Evolutionary conservation across 2,113 vertebrate species (phyloP).

Genomic region (Anguilla rostrata): DNA sequence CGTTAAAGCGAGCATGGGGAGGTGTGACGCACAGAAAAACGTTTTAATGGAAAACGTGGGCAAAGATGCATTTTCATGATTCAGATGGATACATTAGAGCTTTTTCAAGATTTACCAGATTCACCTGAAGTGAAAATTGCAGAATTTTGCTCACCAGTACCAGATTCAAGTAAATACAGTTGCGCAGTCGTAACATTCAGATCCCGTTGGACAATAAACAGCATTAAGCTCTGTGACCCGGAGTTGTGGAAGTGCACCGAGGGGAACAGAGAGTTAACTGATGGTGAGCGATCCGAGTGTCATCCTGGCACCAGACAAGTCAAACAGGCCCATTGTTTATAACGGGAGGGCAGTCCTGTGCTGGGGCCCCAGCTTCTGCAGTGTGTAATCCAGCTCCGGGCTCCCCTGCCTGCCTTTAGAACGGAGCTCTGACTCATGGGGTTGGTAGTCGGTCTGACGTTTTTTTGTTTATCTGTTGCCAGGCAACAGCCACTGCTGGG

Average conservation of each 20-base stretch:
- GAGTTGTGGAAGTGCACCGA: not conserved
- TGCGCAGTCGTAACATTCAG: not conserved
- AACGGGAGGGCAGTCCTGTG: not conserved
- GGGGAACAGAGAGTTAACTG: slow-evolving; percentile 3
- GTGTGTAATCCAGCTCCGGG: slow-evolving; percentile 45
- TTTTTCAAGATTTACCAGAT: not conserved
- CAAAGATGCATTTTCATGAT: not conserved
- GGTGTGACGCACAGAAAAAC: not conserved
- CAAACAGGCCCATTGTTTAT: not conserved
- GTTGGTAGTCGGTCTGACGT: slow-evolving; percentile 43
- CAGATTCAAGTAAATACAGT: not conserved
- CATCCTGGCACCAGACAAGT: not conserved
- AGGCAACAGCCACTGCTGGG: slow-evolving; percentile 45
- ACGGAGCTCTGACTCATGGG: slow-evolving; percentile 58
- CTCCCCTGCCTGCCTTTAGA: slow-evolving; percentile 44
- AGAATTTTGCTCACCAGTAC: not conserved
- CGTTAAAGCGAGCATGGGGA: not conserved
- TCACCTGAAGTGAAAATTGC: not conserved
- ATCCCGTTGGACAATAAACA: not conserved
- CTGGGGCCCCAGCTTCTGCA: slow-evolving; percentile 33
- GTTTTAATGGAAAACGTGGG: not conserved
- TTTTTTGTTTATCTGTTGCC: slow-evolving; percentile 58
- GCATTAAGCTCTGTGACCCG: not conserved
- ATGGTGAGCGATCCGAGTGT: not conserved
- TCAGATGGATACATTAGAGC: not conserved